Base-by-base conservation (phyloP, 2,888 invertebrate species). In the Ametastegia equiseti region DNA sequence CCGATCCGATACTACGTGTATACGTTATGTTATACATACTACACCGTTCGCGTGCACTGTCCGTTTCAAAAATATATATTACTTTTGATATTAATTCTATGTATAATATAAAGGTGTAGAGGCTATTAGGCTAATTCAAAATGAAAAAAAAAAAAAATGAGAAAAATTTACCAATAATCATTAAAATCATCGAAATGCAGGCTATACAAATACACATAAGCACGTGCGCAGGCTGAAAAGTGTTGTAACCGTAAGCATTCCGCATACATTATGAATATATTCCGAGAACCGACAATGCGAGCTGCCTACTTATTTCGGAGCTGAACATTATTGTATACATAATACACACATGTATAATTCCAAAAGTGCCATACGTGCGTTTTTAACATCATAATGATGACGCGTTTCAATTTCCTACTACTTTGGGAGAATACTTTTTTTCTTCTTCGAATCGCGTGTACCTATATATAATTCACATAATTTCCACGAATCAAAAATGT, bases 301-400 rank as follows among this genome's bases (percentile, higher is more conserved):
- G 5, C 1, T 15, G 39, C 39, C 39, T 33, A 67, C 33, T 36
- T 39, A 19, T 67, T 39, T 19, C 39, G 39, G 23, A 60, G 60
- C 30, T 30, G 30, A 27, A 30, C 30, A 60, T 30, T 60, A 42
- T 42, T 42, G 42, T 6, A 60, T 60, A 30, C 30, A 60, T 30
- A 15, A 23, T 60, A 60, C 47, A 47, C 30, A 42, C 9, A 9
- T 42, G 9, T 42, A 9, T 42, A 42, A 15, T 60, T 60, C 27
- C 1, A 39, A 67, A 67, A 67, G 65, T 67, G 65, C 65, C 65
- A 3, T 39, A 67, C 65, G 36, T 39, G 65, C 65, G 65, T 9
- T 67, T 67, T 67, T 60, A 23, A 13, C 60, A 30, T 13, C 36
- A n/a, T n/a, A 67, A 9, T 19, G 36, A 39, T 39, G 65, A 60